These are phyloP conservation scores for Myopa testacea DNA, from an alignment of 2,888 invertebrate species.

Conservation along the genomic window DNA sequence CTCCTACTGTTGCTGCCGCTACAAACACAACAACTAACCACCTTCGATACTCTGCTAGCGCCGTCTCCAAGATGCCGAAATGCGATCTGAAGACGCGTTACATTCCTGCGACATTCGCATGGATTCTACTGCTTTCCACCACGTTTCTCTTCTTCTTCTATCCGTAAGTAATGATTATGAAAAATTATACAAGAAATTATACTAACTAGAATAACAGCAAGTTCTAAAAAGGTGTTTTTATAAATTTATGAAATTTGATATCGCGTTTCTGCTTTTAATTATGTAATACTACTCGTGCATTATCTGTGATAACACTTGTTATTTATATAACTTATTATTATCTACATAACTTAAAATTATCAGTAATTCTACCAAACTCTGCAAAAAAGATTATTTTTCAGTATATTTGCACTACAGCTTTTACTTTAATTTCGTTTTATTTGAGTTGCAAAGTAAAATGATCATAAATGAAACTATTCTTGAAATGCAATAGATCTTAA, in stretches of 20 bases:
- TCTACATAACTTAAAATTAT: too few species aligned
- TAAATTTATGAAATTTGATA: neutral
- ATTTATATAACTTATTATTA: too few species aligned
- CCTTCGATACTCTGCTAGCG: neutral
- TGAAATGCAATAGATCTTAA: too few species aligned
- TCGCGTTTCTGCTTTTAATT: too few species aligned
- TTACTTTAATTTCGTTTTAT: too few species aligned
- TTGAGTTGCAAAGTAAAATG: too few species aligned
- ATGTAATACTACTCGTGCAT: too few species aligned
- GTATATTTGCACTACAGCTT: too few species aligned
- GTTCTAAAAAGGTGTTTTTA: neutral
- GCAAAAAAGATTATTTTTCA: too few species aligned
- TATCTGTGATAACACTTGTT: too few species aligned
- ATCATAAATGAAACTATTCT: too few species aligned
- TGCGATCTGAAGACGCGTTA: constrained; percentile 96
- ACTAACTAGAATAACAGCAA: neutral
- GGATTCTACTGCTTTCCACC: constrained; percentile 93
- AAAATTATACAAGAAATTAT: neutral
- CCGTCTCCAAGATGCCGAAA: constrained; percentile 80
- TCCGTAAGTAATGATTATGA: constrained; percentile 83
- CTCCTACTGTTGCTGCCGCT: constrained; percentile 24
- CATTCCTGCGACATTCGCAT: constrained; percentile 98
- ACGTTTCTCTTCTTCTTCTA: constrained; percentile 96
- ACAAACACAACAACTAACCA: neutral
- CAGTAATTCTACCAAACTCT: too few species aligned